phyloP scores from a whole-genome alignment of 2,888 invertebrate genomes.

The Mactromeris polynyma region DNA sequence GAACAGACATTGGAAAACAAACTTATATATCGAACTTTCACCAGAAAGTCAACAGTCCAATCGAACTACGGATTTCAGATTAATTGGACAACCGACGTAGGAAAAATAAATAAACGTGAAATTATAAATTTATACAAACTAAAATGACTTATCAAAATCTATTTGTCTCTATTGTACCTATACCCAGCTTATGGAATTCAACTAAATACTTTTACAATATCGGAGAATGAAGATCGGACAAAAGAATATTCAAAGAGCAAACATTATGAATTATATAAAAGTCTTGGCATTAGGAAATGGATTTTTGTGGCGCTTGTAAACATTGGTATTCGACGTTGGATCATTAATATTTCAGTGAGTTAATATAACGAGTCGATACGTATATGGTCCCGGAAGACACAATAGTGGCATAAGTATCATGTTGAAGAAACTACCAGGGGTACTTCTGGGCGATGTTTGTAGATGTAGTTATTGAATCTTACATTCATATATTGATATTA shows the following conservation, averaged over 20 bases:
- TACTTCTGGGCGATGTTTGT: not conserved
- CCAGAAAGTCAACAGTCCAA: too few species aligned
- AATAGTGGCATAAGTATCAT: not conserved
- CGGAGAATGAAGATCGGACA: not conserved
- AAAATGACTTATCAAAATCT: not conserved
- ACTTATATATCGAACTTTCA: too few species aligned
- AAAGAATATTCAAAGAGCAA: not conserved
- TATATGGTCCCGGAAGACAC: not conserved
- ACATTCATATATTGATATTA: not conserved
- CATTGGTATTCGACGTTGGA: not conserved
- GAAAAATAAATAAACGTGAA: too few species aligned
- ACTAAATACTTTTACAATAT: not conserved
- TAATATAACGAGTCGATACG: not conserved
- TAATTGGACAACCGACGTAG: too few species aligned
- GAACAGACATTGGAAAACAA: too few species aligned
- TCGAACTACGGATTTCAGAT: too few species aligned
- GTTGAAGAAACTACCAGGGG: not conserved
- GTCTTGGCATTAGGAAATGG: not conserved
- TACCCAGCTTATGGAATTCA: not conserved
- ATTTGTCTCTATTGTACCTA: not conserved
- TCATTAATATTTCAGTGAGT: slow-evolving; percentile 7
- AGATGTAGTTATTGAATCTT: not conserved
- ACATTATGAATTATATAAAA: not conserved
- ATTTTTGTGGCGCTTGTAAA: slow-evolving; percentile 6
- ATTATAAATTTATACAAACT: too few species aligned